These are phyloP conservation scores for Azorinus chamasolen DNA, from an alignment of 2,888 invertebrate species.

Conservation along the genomic window DNA sequence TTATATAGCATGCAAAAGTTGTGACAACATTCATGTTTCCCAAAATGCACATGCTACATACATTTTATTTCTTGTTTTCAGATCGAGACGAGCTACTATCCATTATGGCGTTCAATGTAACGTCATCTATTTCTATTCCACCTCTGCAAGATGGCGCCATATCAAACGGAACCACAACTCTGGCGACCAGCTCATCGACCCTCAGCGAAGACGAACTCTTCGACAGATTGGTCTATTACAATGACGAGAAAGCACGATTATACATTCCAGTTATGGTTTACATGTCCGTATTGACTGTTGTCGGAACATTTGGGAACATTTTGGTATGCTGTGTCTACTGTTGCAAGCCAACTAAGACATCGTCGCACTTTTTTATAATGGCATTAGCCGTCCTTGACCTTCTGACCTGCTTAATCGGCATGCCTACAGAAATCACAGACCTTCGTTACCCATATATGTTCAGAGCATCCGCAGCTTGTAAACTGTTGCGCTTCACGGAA, in stretches of 20 bases:
- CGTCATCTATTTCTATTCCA: too few relatives aligned
- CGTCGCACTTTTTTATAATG: slow-evolving; percentile 82
- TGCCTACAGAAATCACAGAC: slow-evolving; percentile 82
- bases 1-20: too few relatives aligned
- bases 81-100: too few relatives aligned
- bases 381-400: slow-evolving; percentile 80
- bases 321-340: slow-evolving; percentile 80
- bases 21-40: too few relatives aligned
- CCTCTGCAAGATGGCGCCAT: too few relatives aligned
- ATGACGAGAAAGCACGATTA: slow-evolving; percentile 76
- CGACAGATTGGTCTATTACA: slow-evolving; percentile 50
- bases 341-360: slow-evolving; percentile 73
- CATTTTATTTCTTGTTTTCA: too few relatives aligned
- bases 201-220: slow-evolving; percentile 25
- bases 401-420: slow-evolving; percentile 80
- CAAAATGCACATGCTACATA: too few relatives aligned
- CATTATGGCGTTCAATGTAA: too few relatives aligned
- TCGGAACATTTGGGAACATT: slow-evolving; percentile 79
- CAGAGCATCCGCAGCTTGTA: slow-evolving; percentile 78
- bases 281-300: slow-evolving; percentile 72
- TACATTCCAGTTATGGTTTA: slow-evolving; percentile 81
- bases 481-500: slow-evolving; percentile 79
- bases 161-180: neutral
- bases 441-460: slow-evolving; percentile 81
- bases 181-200: slow-evolving; percentile 19